These are phyloP conservation scores for Uromys caudimaculatus DNA, from an alignment of 2,797 vertebrate genomes.

Conservation along the genomic window DNA sequence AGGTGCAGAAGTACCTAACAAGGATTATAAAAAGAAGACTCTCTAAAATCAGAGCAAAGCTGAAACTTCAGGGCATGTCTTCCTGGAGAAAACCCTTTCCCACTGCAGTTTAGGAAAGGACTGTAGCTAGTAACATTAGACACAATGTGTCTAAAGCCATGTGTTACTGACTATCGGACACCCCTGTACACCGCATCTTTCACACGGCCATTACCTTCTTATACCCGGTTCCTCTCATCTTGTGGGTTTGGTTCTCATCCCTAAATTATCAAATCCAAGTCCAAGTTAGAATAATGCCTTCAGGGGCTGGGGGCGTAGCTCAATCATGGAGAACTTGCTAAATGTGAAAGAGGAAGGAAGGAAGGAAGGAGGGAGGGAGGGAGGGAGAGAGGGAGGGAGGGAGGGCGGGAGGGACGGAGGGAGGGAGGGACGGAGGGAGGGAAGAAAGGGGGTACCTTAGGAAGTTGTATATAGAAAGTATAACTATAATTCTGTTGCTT, in stretches of 20 bases:
- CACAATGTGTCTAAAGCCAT: not conserved
- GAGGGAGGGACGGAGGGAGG: rapidly evolving
- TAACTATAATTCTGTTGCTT: not conserved
- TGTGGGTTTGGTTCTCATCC: not conserved
- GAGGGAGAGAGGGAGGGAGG: rapidly evolving
- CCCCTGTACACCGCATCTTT: not conserved
- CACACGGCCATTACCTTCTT: not conserved
- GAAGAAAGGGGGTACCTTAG: not conserved
- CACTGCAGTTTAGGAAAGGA: not conserved
- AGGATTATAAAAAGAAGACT: not conserved
- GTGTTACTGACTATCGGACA: not conserved
- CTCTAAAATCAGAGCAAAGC: not conserved
- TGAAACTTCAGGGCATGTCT: not conserved
- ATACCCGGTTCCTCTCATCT: not conserved
- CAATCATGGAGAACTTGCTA: not conserved
- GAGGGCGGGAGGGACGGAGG: rapidly evolving
- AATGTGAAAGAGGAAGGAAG: not conserved
- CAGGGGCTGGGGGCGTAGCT: not conserved
- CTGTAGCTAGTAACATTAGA: not conserved
- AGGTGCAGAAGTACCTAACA: not conserved
- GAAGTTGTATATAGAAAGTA: not conserved
- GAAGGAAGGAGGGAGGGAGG: not conserved
- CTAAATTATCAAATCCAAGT: constrained; percentile 39
- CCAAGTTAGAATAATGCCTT: not conserved
- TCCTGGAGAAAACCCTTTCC: not conserved